Conservation (phyloP, 2,888 invertebrate species). For the Coelopa pilipes region DNA sequence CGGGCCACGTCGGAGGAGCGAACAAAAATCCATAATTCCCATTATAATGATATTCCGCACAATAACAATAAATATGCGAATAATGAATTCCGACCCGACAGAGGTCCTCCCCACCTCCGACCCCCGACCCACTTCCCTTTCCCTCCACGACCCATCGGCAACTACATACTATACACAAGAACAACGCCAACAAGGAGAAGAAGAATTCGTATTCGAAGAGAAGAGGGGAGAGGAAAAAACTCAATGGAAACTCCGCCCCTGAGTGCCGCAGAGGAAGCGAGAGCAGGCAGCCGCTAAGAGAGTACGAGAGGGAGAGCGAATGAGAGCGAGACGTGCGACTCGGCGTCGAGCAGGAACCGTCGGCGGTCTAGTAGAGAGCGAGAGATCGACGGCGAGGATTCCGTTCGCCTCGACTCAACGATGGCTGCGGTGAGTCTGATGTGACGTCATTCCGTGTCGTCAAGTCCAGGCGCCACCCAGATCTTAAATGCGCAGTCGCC, state of each 20-base stretch:
- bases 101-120: not conserved
- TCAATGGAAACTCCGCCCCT: constrained; percentile 56
- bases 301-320: no score
- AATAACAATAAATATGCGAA: constrained; percentile 42
- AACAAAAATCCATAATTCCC: constrained; percentile 43
- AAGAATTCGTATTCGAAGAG: constrained; percentile 32
- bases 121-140: no score
- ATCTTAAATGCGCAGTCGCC: constrained; percentile 50
- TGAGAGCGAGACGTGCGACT: no score
- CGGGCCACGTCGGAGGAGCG: no score
- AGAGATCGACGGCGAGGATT: not conserved
- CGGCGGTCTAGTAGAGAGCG: constrained; percentile 19
- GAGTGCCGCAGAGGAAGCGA: constrained; percentile 36
- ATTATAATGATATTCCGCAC: constrained; percentile 29
- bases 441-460: not conserved
- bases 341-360: constrained; percentile 1
- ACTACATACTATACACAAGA: constrained; percentile 16
- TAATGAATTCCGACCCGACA: constrained; percentile 49
- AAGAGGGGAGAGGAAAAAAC: constrained; percentile 24
- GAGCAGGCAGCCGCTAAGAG: no score
- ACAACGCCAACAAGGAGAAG: constrained; percentile 22
- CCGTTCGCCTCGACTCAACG: not conserved
- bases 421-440: constrained; percentile 15
- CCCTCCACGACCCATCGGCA: no score
- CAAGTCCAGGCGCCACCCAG: constrained; percentile 50